phyloP scores from a whole-genome alignment of 2,113 vertebrate genomes.

The Chloebia gouldiae region DNA sequence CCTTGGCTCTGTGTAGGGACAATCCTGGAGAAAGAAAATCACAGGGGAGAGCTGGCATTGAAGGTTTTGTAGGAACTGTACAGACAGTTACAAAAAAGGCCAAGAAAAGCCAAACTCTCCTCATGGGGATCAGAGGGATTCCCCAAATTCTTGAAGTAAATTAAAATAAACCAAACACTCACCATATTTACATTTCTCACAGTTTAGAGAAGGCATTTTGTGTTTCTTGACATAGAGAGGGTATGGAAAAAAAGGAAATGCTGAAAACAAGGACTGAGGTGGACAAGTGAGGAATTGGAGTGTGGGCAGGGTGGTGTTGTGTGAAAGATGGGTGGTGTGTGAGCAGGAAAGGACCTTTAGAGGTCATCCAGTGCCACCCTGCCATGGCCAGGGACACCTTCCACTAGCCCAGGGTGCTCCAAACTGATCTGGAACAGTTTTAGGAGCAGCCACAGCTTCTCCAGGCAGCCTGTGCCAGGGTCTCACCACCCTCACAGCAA shows the following conservation, averaged over 20 bases:
- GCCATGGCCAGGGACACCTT: neutral
- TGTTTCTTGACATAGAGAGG: neutral
- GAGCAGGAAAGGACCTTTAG: neutral
- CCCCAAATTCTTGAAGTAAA: neutral
- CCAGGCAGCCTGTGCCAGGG: neutral
- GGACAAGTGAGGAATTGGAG: neutral
- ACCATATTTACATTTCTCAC: neutral
- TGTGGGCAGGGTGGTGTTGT: neutral
- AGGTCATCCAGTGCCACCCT: neutral
- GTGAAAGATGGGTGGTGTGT: neutral
- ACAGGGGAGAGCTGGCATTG: neutral
- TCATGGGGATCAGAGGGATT: neutral
- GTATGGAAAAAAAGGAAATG: neutral
- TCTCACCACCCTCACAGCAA: neutral
- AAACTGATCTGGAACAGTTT: neutral
- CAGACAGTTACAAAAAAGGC: neutral
- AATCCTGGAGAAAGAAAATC: neutral
- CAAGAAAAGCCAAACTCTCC: neutral
- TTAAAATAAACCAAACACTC: neutral
- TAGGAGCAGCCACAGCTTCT: neutral
- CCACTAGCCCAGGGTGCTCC: neutral
- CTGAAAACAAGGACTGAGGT: neutral
- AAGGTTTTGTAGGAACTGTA: neutral
- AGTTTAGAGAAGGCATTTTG: neutral
- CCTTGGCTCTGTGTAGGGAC: neutral